phyloP scores from a whole-genome alignment of 2,888 invertebrate species.

The Acrobeloides nanus region DNA sequence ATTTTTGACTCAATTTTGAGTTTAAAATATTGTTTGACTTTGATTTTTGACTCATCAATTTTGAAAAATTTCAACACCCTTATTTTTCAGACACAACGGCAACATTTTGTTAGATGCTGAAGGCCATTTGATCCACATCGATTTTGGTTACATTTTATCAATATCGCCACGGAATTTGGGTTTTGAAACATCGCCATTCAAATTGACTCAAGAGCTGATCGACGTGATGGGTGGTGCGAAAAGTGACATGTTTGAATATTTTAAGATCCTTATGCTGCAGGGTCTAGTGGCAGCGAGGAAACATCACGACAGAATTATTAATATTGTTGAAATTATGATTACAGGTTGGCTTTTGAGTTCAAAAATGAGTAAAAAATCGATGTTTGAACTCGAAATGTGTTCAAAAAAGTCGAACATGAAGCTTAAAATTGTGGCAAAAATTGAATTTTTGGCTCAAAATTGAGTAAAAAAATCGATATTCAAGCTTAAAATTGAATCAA shows the following conservation, averaged over 20 bases:
- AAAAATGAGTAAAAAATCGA: too few species aligned
- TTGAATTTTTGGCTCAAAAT: too few species aligned
- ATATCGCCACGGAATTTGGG: constrained; percentile 94
- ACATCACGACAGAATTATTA: constrained; percentile 91
- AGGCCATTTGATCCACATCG: constrained; percentile 97
- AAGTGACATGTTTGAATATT: constrained; percentile 94
- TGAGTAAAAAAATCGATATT: constrained; percentile 53
- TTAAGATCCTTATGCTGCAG: constrained; percentile 87
- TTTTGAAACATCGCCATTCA: constrained; percentile 78
- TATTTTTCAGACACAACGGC: constrained; percentile 78
- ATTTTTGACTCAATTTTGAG: too few species aligned
- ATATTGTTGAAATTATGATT: constrained; percentile 92
- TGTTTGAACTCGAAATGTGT: too few species aligned
- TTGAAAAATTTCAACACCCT: background rate
- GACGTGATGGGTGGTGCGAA: constrained; percentile 84
- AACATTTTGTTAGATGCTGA: constrained; percentile 92
- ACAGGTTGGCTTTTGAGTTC: too few species aligned
- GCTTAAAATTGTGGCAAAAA: too few species aligned
- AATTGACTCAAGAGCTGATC: constrained; percentile 65
- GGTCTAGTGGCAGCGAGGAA: constrained; percentile 92
- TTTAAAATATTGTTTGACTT: too few species aligned
- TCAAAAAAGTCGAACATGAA: too few species aligned
- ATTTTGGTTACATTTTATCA: constrained; percentile 96
- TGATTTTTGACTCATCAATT: background rate
- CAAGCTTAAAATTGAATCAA: background rate